Evolutionary conservation across 2,888 invertebrate species (phyloP).

Genomic region (Anarsia innoxiella): DNA sequence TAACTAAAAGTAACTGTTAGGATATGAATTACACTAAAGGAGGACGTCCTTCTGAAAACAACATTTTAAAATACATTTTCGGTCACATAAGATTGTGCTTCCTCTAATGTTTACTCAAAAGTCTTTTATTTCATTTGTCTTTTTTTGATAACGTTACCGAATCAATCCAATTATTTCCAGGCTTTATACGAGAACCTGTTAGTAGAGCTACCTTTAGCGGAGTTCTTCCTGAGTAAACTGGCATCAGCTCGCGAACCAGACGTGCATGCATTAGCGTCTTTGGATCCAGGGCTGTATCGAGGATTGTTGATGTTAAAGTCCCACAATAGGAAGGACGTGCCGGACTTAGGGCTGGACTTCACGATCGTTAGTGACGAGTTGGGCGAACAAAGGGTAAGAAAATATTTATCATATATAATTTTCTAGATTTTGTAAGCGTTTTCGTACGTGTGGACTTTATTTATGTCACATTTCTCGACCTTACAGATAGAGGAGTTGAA

Average conservation of each 20-base stretch:
- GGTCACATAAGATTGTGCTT: no score
- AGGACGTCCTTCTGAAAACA: no score
- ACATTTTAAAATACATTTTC: no score
- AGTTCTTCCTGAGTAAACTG: slow-evolving; percentile 86
- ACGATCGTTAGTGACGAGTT: slow-evolving; percentile 92
- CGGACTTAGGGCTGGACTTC: slow-evolving; percentile 93
- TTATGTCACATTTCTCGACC: no score
- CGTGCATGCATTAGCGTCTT: slow-evolving; percentile 93
- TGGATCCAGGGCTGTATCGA: slow-evolving; percentile 94
- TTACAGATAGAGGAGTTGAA: slow-evolving; percentile 90
- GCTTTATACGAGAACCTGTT: slow-evolving; percentile 96
- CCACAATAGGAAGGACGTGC: slow-evolving; percentile 87
- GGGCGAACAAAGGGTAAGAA: slow-evolving; percentile 86
- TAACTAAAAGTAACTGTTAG: no score
- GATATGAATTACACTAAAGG: no score
- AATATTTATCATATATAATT: no score
- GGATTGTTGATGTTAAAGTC: slow-evolving; percentile 92
- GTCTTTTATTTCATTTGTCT: no score
- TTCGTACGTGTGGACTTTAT: not conserved
- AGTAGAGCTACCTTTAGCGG: slow-evolving; percentile 95
- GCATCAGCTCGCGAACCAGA: slow-evolving; percentile 88
- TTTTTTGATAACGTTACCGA: no score
- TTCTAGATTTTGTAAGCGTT: not conserved
- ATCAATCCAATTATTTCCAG: no score
- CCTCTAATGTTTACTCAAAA: no score